Percentiles rank a stretch among this genome's conserved stretches.
These are phyloP conservation scores for Eriosoma lanigerum DNA, from an alignment of 1,140 invertebrate genomes.

Conservation along the genomic window DNA sequence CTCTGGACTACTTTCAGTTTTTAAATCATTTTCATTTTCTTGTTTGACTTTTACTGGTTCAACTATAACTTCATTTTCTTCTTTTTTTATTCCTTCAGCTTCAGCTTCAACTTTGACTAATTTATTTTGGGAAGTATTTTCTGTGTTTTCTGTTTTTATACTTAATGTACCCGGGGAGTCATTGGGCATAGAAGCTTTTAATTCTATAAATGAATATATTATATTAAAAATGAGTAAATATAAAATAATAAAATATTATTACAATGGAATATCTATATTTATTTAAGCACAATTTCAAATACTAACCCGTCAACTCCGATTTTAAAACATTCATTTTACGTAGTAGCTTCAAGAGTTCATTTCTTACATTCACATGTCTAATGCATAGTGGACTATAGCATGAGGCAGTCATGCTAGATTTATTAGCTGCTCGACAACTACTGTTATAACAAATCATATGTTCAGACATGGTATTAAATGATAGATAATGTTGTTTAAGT, in stretches of 20 bases:
- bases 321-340: slow-evolving; percentile 37
- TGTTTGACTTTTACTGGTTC: slow-evolving; percentile 51
- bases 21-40: slow-evolving; percentile 48
- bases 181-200: slow-evolving; percentile 20
- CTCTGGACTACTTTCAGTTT: slow-evolving; percentile 41
- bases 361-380: slow-evolving; percentile 37
- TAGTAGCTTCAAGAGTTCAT: slow-evolving; percentile 19
- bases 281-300: background rate
- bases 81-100: slow-evolving; percentile 52
- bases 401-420: slow-evolving; percentile 13
- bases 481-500: slow-evolving; percentile 41
- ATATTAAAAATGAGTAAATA: background rate
- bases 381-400: slow-evolving; percentile 45
- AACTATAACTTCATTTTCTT: slow-evolving; percentile 31
- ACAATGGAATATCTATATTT: too few species aligned
- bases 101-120: slow-evolving; percentile 36
- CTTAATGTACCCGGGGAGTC: background rate
- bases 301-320: slow-evolving; percentile 20
- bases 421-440: slow-evolving; percentile 40
- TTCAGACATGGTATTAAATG: slow-evolving; percentile 39
- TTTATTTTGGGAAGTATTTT: background rate
- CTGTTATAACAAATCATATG: slow-evolving; percentile 49
- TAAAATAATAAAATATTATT: too few species aligned
- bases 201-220: background rate
- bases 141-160: background rate